A percentile compares a stretch with the other conserved stretches of the same genome.
phyloP scores from a whole-genome alignment of 2,888 invertebrate species.

The Lepidonotus clava region DNA sequence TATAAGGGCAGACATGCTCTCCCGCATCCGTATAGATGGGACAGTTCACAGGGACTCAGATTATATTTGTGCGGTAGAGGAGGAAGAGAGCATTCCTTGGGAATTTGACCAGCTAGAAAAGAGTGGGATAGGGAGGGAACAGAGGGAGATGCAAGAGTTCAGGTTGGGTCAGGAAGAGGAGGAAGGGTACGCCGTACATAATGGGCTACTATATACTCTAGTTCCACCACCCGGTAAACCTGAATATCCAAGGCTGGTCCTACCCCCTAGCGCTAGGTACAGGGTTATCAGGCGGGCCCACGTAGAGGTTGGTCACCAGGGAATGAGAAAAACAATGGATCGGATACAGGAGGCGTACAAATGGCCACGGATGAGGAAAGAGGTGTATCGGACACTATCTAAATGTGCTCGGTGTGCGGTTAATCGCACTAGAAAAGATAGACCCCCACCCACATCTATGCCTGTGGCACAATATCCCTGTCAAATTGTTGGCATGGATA shows the following conservation, averaged over 20 bases:
- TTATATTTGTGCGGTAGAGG: not conserved
- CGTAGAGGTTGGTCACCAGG: constrained; percentile 36
- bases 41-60: not conserved
- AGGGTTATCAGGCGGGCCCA: constrained; percentile 3
- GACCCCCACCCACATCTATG: constrained; percentile 1
- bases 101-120: constrained; percentile 29
- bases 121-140: not conserved
- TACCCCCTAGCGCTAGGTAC: not conserved
- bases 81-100: not conserved
- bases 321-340: constrained; percentile 12
- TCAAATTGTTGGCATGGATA: constrained; percentile 43
- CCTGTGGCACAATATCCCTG: constrained; percentile 27
- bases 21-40: not conserved
- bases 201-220: constrained; percentile 12
- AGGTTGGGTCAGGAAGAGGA: not conserved
- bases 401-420: constrained; percentile 23
- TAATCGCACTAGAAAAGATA: not conserved
- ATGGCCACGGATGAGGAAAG: constrained; percentile 19
- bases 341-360: constrained; percentile 30
- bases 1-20: constrained; percentile 55
- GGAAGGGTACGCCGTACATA: not conserved
- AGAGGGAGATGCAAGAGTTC: not conserved
- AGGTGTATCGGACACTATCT: not conserved
- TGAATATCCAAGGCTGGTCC: constrained; percentile 27
- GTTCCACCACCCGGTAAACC: not conserved